phyloP scores from a whole-genome alignment of 2,888 invertebrate genomes.

The Cactoblastis cactorum region DNA sequence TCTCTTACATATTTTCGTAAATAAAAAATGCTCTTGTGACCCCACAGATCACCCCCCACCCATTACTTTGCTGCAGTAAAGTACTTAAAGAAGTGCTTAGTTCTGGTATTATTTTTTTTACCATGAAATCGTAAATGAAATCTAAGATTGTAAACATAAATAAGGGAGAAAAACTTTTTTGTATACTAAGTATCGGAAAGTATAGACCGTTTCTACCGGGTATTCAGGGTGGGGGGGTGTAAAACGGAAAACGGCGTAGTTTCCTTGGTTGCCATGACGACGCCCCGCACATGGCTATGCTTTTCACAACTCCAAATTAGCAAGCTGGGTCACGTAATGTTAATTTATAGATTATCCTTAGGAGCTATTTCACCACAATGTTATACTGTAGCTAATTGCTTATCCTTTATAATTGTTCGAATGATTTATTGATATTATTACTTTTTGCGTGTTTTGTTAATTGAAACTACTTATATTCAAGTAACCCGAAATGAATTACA shows the following conservation, averaged over 20 bases:
- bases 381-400: too few relatives aligned
- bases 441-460: constrained; percentile 25
- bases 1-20: constrained; percentile 10
- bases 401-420: constrained; percentile 45
- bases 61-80: not conserved
- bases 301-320: constrained; percentile 53
- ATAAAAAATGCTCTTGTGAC: constrained; percentile 1
- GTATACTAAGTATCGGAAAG: constrained; percentile 34
- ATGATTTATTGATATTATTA: constrained; percentile 32
- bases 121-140: not conserved
- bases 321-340: constrained; percentile 41
- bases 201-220: constrained; percentile 32
- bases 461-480: constrained; percentile 22
- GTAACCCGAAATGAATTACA: constrained; percentile 29
- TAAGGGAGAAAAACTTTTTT: constrained; percentile 32
- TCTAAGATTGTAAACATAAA: constrained; percentile 22
- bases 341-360: constrained; percentile 50
- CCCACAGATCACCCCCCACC: too few relatives aligned
- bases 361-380: constrained; percentile 41
- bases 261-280: constrained; percentile 69
- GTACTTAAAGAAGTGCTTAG: not conserved
- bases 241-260: constrained; percentile 59
- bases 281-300: constrained; percentile 62
- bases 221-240: constrained; percentile 40
- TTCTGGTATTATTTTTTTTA: not conserved